Conservation (phyloP, 2,888 invertebrate genomes). For the Drosophila stalkeri region DNA sequence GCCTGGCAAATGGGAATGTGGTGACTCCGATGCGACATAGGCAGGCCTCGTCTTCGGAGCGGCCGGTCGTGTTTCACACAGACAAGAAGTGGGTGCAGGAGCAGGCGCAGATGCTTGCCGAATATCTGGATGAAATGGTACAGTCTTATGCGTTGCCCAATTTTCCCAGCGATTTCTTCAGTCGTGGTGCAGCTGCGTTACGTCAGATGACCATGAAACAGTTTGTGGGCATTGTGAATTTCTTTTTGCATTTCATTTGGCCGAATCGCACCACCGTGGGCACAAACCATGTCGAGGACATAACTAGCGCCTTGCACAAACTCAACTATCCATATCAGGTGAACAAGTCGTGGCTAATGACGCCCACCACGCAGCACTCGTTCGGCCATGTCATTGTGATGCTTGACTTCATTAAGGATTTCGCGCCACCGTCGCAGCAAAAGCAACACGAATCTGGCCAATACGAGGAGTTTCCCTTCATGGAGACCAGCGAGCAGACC, state of each 20-base stretch:
- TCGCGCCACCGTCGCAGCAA: constrained; percentile 59
- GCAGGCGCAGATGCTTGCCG: constrained; percentile 74
- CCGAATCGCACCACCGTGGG: constrained; percentile 79
- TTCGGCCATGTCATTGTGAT: constrained; percentile 82
- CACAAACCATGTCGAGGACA: constrained; percentile 82
- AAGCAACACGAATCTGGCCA: constrained; percentile 17
- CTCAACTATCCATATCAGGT: constrained; percentile 83
- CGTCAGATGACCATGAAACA: constrained; percentile 84
- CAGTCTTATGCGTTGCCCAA: constrained; percentile 50
- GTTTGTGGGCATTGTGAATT: constrained; percentile 81
- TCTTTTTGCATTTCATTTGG: constrained; percentile 78
- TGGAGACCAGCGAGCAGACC: constrained; percentile 55
- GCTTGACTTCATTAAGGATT: constrained; percentile 82
- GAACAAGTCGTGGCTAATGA: constrained; percentile 84
- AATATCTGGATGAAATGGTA: constrained; percentile 69
- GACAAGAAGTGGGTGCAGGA: constrained; percentile 83
- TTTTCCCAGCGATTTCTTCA: constrained; percentile 69
- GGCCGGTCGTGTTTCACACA: constrained; percentile 63
- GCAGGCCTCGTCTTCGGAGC: constrained; percentile 70
- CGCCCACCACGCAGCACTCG: constrained; percentile 83
- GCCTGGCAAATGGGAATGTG: constrained; percentile 5
- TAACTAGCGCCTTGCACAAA: constrained; percentile 78
- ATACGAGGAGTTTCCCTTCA: constrained; percentile 56
- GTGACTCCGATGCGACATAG: constrained; percentile 55
- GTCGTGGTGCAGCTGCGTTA: constrained; percentile 64